Base-by-base conservation (phyloP, 2,113 vertebrate genomes). In the Podocnemis expansa region DNA sequence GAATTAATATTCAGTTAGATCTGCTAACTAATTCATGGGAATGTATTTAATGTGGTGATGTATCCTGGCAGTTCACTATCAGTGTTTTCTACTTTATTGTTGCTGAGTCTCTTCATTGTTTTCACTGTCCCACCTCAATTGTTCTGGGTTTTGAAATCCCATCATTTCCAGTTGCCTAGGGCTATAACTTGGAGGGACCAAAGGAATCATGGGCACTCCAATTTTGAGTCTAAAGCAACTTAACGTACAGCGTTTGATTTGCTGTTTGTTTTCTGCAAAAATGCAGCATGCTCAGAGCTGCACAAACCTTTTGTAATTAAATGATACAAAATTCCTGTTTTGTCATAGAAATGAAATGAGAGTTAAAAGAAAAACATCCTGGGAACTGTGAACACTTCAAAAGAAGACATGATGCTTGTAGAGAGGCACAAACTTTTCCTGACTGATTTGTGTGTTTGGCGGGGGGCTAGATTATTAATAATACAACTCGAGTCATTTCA, bases 11-110 rank as follows among this genome's bases (percentile, higher is more conserved):
- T 89, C 95, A 85, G 80, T 96, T 97, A 96, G 79, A 49, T 89
- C 67, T 85, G 82, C 58, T 97, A 95, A 97, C 96, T 96, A 96
- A 97, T 97, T 96, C 82, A 96, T 87, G 78, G 51, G 60, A 82
- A 47, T 49, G 4, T 24, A 52, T 89, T 93, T 85, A 60, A 89
- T 67, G 52, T 84, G n/a, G 89, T 86, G 78, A 51, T 84, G 87
- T 86, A 82, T 86, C 94, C 88, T 86, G 92, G 88, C 56, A 82
- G 89, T 54, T 81, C 89, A 55, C 70, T 31, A 34, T 56, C 92
- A 82, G 54, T 1, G n/a, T 91, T 96, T 83, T 54, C 21, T 34
- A 17, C 89, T 80, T 43, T 78, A 2, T 0, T 2, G 1, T 60
- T 90, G 90, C 0, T 2, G 1, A 45, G 21, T 67, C 43, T 34